Evolutionary conservation across 1,140 invertebrate genomes (phyloP), one percentile per base, ranked within the genome.

Genomic region (Leptinotarsa undecemlineata): DNA sequence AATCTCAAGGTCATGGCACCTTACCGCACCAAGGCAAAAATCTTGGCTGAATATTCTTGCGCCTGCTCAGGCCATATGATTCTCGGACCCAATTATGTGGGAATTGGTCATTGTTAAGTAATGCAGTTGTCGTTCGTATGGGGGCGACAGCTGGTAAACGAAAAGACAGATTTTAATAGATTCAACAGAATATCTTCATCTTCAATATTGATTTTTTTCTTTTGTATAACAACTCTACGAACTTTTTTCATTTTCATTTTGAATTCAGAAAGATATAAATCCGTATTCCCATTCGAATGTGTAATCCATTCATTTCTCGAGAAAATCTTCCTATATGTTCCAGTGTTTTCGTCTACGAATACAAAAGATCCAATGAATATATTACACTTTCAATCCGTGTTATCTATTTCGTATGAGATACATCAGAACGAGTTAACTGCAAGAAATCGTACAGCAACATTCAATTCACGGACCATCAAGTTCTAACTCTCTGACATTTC

Each of bases 351-450:
- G 13, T 57, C 51, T 57, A 8, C 51, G 51, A 57, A 19, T 57
- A 57, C 51, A 57, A 57, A 57, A 57, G 17, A 57, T 57, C n/a
- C 51, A 57, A 57, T 57, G 51, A 57, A 57, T 57, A n/a, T 57
- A 57, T 57, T 57, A 57, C 51, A 57, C 51, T 57, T 57, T 19
- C 51, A 57, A 57, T 57, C 6, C 51, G n/a, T 57, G 13, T 57
- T 57, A 57, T 15, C 51, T 57, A n/a, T 57, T 57, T n/a, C 51
- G 51, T 19, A 57, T 57, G 51, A 15, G 4, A 17, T 57, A 57
- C n/a, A 17, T 57, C 51, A 57, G 6, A 57, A 57, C 51, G n/a
- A 19, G 51, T 57, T 15, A 57, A 57, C n/a, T 57, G n/a, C 51
- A 57, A 14, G n/a, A 19, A 57, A 57, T 57, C 51, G 51, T 57